phyloP scores from a whole-genome alignment of 23 tunicate genomes.

The Halocynthia roretzi region DNA sequence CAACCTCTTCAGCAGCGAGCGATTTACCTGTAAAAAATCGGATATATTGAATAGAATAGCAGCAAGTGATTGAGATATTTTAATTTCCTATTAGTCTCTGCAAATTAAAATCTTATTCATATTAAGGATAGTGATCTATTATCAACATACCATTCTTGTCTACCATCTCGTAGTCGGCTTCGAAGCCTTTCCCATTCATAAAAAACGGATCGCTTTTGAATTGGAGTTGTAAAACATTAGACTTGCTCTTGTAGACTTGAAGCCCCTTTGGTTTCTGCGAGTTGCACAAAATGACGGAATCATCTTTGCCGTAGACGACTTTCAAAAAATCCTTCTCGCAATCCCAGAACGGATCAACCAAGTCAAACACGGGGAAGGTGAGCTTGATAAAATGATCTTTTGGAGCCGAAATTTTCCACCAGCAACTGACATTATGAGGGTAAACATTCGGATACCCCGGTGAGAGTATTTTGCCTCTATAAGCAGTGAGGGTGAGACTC shows the following conservation, averaged over 20 bases:
- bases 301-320: not conserved
- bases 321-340: slow-evolving; percentile 1
- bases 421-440: not conserved
- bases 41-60: too few species aligned
- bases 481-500: not conserved
- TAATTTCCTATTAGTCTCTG: too few species aligned
- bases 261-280: not conserved
- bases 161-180: slow-evolving; percentile 2
- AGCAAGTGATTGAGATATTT: too few species aligned
- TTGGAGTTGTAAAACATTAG: not conserved
- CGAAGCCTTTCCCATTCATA: slow-evolving; percentile 15
- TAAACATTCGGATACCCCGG: not conserved
- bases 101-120: too few species aligned
- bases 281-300: not conserved
- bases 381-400: not conserved
- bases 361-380: not conserved
- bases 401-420: not conserved
- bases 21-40: too few species aligned
- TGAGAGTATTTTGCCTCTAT: slow-evolving; percentile 1
- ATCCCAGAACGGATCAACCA: not conserved
- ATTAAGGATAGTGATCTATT: too few species aligned
- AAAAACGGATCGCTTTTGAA: not conserved
- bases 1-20: too few species aligned
- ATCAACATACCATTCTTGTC: slow-evolving; percentile 5
- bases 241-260: not conserved